Evolutionary conservation across 2,113 vertebrate species (phyloP).

Genomic region (Notarius lentiginosus): DNA sequence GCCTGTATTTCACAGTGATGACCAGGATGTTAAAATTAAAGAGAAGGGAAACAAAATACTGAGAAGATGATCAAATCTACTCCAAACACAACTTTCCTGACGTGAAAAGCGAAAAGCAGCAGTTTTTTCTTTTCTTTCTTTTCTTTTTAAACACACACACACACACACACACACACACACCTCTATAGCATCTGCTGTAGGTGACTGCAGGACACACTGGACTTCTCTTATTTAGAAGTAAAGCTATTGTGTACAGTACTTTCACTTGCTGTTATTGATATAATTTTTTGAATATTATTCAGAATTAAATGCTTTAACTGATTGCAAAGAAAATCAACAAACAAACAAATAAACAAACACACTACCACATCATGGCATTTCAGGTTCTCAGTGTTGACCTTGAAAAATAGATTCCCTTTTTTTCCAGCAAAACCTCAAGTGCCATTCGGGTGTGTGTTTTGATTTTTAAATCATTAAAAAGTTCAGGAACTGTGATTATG

Average conservation of each 20-base stretch:
- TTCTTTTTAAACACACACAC: conserved; percentile 53
- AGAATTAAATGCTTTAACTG: conserved; percentile 7
- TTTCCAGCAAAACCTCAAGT: conserved; percentile 79
- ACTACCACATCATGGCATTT: conserved; percentile 37
- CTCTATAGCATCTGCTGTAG: conserved; percentile 61
- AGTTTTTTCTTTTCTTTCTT: conserved; percentile 34
- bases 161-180: conserved; percentile 59
- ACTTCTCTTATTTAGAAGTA: conserved; percentile 66
- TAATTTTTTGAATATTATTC: conserved; percentile 51
- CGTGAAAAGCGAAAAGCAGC: conserved; percentile 74
- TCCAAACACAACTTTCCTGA: conserved; percentile 68
- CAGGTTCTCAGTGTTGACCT: conserved; percentile 58
- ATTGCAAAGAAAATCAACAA: conserved; percentile 10
- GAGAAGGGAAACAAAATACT: conserved; percentile 65
- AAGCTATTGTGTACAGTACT: conserved; percentile 83
- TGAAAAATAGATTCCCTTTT: conserved; percentile 71
- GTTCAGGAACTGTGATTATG: neutral
- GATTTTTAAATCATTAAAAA: neutral
- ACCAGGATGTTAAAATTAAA: conserved; percentile 69
- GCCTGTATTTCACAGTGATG: conserved; percentile 79
- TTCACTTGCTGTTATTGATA: conserved; percentile 68
- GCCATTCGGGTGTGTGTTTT: conserved; percentile 53
- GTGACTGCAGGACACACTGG: conserved; percentile 59
- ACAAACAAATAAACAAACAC: neutral
- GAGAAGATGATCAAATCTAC: conserved; percentile 76